These are phyloP conservation scores for Hetaerina americana DNA, from an alignment of 1,140 invertebrate genomes.

Conservation along the genomic window DNA sequence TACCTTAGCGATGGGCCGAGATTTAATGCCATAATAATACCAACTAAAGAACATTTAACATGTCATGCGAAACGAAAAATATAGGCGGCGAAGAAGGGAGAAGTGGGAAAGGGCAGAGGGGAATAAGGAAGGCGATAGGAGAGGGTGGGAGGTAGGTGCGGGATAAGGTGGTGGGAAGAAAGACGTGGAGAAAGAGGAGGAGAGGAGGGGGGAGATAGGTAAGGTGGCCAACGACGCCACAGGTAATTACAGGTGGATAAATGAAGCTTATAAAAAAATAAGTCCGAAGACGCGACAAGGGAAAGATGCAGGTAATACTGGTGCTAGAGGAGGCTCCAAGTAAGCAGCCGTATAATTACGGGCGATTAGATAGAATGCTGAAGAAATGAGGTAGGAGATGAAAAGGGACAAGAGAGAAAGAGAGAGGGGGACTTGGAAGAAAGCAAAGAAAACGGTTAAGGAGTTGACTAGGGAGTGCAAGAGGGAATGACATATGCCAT, in stretches of 20 bases:
- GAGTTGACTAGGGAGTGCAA: too few species aligned
- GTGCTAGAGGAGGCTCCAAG: neutral
- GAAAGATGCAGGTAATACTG: neutral
- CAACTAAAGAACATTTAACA: neutral
- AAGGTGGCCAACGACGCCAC: too few species aligned
- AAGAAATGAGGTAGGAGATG: neutral
- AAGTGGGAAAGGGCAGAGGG: neutral
- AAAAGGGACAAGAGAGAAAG: neutral
- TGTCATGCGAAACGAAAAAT: neutral
- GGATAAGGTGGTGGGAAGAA: neutral
- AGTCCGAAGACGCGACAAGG: neutral
- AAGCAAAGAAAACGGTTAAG: too few species aligned
- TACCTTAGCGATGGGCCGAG: neutral
- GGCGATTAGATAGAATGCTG: neutral
- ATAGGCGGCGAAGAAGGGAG: neutral
- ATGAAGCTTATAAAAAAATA: neutral
- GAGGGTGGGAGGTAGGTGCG: neutral
- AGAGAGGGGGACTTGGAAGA: neutral
- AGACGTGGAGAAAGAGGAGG: neutral
- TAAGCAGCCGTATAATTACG: neutral
- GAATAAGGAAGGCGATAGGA: neutral
- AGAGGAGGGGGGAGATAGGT: neutral
- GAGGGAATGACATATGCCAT: too few species aligned
- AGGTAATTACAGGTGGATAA: neutral
- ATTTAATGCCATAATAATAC: conserved; percentile 1